Evolutionary conservation across 2,113 vertebrate species (phyloP).

Genomic region (Athene noctua): DNA sequence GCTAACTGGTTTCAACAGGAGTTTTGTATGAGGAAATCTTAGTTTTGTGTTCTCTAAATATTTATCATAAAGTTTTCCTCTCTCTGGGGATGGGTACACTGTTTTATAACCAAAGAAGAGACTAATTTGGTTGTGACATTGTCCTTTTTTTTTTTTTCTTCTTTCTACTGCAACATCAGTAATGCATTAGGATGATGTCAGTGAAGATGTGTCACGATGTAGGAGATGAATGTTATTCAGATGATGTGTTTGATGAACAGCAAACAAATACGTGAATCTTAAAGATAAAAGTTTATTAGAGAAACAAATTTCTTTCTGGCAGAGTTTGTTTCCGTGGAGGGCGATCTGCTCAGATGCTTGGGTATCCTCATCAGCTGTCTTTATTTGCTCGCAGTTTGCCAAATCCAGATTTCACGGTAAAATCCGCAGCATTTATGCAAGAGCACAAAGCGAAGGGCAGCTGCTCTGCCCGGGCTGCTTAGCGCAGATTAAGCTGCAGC

Average conservation of each 20-base stretch:
- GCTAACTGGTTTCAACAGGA: background rate
- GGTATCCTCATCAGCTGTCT: background rate
- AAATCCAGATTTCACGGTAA: background rate
- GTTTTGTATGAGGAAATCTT: background rate
- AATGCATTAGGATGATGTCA: background rate
- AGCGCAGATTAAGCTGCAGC: background rate
- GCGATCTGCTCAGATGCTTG: background rate
- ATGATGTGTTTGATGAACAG: background rate
- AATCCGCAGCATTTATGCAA: background rate
- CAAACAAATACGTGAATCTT: background rate
- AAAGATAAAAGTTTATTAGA: background rate
- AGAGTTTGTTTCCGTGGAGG: background rate
- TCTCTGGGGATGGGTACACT: background rate
- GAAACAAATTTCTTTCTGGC: background rate
- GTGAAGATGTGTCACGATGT: background rate
- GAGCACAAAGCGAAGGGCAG: background rate
- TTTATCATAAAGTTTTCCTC: background rate
- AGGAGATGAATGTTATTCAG: background rate
- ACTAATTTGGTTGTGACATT: background rate
- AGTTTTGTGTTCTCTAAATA: background rate
- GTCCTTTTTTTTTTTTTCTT: background rate
- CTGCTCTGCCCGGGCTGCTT: constrained; percentile 5
- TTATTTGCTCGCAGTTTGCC: background rate
- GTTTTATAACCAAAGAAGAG: background rate
- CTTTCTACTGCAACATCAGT: background rate